A percentile compares a stretch with the other conserved stretches of the same genome.
Evolutionary conservation across 2,888 invertebrate species (phyloP).

Genomic region (Catocala fraxini): DNA sequence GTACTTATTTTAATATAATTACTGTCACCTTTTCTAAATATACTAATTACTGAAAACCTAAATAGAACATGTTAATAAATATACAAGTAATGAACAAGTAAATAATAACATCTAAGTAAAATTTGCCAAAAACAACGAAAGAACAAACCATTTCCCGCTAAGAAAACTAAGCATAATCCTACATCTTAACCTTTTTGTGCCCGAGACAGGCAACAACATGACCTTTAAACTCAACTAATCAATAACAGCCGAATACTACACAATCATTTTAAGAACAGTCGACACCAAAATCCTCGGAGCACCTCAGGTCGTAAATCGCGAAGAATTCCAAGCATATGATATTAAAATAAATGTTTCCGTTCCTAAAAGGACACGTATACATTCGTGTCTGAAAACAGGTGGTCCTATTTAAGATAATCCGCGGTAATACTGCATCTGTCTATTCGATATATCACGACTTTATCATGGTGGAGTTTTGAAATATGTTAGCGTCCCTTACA

Average conservation of each 20-base stretch:
- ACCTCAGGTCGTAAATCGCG: conserved; percentile 53
- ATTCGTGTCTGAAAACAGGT: conserved; percentile 76
- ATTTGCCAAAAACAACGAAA: too few species aligned
- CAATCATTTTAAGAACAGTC: conserved; percentile 22
- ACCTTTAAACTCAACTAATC: conserved; percentile 12
- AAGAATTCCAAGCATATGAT: conserved; percentile 46
- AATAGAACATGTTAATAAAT: too few species aligned
- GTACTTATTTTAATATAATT: too few species aligned
- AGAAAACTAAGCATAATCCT: too few species aligned
- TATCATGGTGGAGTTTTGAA: conserved; percentile 60
- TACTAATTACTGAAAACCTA: too few species aligned
- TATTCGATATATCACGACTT: conserved; percentile 61
- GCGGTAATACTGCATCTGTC: conserved; percentile 73
- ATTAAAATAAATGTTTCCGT: conserved; percentile 76
- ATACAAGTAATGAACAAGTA: too few species aligned
- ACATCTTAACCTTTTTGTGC: too few species aligned
- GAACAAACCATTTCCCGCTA: too few species aligned
- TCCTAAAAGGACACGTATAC: conserved; percentile 64
- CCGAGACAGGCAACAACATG: background rate
- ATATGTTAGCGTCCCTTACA: conserved; percentile 71
- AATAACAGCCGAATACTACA: conserved; percentile 15
- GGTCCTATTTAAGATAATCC: conserved; percentile 83
- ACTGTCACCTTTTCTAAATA: too few species aligned
- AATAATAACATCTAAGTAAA: too few species aligned
- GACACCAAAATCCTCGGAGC: conserved; percentile 29